phyloP scores from a whole-genome alignment of 2,888 invertebrate species.

The Cantharis nigra region DNA sequence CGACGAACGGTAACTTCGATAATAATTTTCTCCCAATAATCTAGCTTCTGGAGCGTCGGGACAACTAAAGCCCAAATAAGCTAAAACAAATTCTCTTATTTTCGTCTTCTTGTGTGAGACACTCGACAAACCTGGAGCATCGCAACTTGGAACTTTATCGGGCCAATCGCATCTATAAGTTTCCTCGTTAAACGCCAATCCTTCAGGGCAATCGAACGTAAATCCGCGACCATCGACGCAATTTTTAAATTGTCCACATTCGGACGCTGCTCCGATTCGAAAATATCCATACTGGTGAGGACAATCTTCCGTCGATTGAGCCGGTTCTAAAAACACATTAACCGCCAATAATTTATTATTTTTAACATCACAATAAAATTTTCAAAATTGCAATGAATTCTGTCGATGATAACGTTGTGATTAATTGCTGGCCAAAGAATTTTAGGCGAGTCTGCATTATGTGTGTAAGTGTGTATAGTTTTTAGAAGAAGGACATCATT shows the following conservation, averaged over 20 bases:
- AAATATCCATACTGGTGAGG: slow-evolving; percentile 85
- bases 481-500: too few species aligned
- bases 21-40: slow-evolving; percentile 54
- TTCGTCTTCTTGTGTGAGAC: not conserved
- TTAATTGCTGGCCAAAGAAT: too few species aligned
- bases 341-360: not conserved
- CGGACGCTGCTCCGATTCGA: slow-evolving; percentile 66
- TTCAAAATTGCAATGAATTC: not conserved
- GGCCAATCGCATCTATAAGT: slow-evolving; percentile 86
- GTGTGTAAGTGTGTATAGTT: too few species aligned
- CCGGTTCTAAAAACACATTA: slow-evolving; percentile 60
- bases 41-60: slow-evolving; percentile 61
- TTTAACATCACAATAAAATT: not conserved
- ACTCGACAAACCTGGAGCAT: slow-evolving; percentile 71
- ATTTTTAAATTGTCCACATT: slow-evolving; percentile 81
- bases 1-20: slow-evolving; percentile 62
- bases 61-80: slow-evolving; percentile 79
- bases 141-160: slow-evolving; percentile 79
- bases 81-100: slow-evolving; percentile 54
- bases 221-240: slow-evolving; percentile 78
- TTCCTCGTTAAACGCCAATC: slow-evolving; percentile 69
- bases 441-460: too few species aligned
- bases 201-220: slow-evolving; percentile 80
- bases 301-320: slow-evolving; percentile 76
- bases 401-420: too few species aligned